A percentile compares a stretch with the other conserved stretches of the same genome.
phyloP scores from a whole-genome alignment of 2,888 invertebrate genomes.

The Eretmocerus hayati region DNA sequence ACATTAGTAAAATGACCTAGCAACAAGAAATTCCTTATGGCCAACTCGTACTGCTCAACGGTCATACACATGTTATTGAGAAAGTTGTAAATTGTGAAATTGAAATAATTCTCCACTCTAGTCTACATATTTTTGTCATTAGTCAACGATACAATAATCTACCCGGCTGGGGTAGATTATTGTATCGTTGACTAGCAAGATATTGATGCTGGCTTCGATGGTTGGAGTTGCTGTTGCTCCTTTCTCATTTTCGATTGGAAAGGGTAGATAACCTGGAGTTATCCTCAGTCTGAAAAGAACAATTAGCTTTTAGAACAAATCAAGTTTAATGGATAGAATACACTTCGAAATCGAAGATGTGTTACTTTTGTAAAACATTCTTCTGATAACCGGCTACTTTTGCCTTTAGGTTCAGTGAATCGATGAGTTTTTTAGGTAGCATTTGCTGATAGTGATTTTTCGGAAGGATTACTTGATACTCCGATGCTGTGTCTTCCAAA shows the following conservation, averaged over 20 bases:
- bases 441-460: constrained; percentile 44
- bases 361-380: constrained; percentile 35
- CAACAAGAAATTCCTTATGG: no score
- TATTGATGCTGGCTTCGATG: constrained; percentile 48
- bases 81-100: no score
- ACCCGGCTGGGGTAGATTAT: constrained; percentile 52
- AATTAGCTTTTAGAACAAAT: no score
- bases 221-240: constrained; percentile 37
- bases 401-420: constrained; percentile 47
- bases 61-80: no score
- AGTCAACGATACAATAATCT: constrained; percentile 55
- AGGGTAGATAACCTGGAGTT: constrained; percentile 48
- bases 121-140: constrained; percentile 50
- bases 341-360: background rate
- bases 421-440: constrained; percentile 45
- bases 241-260: constrained; percentile 45
- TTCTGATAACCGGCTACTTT: constrained; percentile 48
- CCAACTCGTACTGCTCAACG: no score
- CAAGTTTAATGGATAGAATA: background rate
- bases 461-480: constrained; percentile 35
- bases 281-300: constrained; percentile 41
- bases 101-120: no score
- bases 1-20: no score
- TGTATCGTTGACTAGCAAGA: constrained; percentile 57
- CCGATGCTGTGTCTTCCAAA: constrained; percentile 35